Percentiles rank a stretch among this genome's conserved stretches.
phyloP scores from a whole-genome alignment of 1,140 invertebrate genomes.

The Cyphomyrmex costatus region DNA sequence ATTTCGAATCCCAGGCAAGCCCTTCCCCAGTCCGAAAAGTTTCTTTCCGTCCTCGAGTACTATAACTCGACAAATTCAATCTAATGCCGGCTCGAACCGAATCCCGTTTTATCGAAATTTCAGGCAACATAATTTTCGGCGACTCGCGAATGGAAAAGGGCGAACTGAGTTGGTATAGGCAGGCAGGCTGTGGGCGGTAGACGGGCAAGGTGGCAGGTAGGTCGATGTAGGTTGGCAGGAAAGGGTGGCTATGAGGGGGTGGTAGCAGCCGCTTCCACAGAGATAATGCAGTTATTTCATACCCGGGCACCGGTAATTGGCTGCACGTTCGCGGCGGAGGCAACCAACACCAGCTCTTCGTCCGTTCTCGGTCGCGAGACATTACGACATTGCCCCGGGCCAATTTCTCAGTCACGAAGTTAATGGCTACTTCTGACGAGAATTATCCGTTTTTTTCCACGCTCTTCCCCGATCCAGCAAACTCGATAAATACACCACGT shows the following conservation, averaged over 20 bases:
- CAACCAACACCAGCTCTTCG: conserved; percentile 68
- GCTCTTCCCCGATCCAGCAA: conserved; percentile 56
- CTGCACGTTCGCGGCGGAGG: conserved; percentile 83
- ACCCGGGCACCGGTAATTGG: conserved; percentile 85
- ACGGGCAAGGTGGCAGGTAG: conserved; percentile 51
- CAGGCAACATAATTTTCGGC: conserved; percentile 81
- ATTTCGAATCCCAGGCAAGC: conserved; percentile 73
- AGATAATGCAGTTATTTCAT: conserved; percentile 86
- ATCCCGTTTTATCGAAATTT: conserved; percentile 84
- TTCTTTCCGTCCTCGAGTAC: conserved; percentile 77
- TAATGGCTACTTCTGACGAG: conserved; percentile 81
- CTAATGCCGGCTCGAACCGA: conserved; percentile 79
- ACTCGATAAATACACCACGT: conserved; percentile 70
- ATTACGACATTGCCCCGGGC: conserved; percentile 81
- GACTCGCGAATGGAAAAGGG: conserved; percentile 58
- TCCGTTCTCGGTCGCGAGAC: conserved; percentile 79
- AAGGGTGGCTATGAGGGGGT: conserved; percentile 58
- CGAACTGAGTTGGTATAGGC: conserved; percentile 57
- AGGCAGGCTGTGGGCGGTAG: conserved; percentile 13
- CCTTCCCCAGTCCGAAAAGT: conserved; percentile 72
- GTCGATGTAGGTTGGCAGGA: conserved; percentile 65
- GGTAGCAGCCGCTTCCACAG: conserved; percentile 82
- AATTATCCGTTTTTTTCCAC: conserved; percentile 77
- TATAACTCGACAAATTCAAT: conserved; percentile 84
- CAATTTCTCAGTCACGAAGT: conserved; percentile 84